Base-by-base conservation (phyloP, 2,888 invertebrate species). In the Lasioglossum malachurum region DNA sequence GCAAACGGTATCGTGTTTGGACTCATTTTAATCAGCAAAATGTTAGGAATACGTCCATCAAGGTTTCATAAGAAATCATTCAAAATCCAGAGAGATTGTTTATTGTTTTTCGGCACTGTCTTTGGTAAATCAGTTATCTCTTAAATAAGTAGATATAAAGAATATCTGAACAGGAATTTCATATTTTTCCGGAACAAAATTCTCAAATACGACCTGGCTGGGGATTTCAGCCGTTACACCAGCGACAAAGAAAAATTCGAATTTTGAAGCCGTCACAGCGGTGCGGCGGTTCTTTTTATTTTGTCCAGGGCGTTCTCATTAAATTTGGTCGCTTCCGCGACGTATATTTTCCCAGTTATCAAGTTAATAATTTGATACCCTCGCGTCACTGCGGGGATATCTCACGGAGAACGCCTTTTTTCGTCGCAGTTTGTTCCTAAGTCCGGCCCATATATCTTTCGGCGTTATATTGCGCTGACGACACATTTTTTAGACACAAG, bases 321-420 rank as follows among this genome's bases (percentile, higher is more conserved):
- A 53, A 53, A 53, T 53, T 53, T 53, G 53, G 53, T 53, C 23
- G 53, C 53, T 23, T 53, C 23, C 53, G 23, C 23, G 53, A 53
- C 53, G 53, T 53, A 53, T 53, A 53, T 53, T 23, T 53, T 27
- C 16, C 23, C 41, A 16, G 44, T 38, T 38, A 72, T 72, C 38
- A 72, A 44, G 44, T 44, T 38, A 72, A 72, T 72, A 16, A 72
- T 72, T 72, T 72, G 53, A 53, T 53, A 53, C 23, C 23, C 23
- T 10, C 53, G 53, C 67, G 60, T 53, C 53, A 53, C 53, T 10
- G 53, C 53, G 23, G 23, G 53, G 53, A 23, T 53, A 53, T 53
- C 53, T 23, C 53, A 23, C 53, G 53, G 53, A 23, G 10, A 3
- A 53, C 53, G 53, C 3, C 53, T 53, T 53, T 53, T 53, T 53